A percentile compares a stretch with the other conserved stretches of the same genome.
Conservation (phyloP, 2,113 vertebrate genomes). For the Platichthys stellatus region DNA sequence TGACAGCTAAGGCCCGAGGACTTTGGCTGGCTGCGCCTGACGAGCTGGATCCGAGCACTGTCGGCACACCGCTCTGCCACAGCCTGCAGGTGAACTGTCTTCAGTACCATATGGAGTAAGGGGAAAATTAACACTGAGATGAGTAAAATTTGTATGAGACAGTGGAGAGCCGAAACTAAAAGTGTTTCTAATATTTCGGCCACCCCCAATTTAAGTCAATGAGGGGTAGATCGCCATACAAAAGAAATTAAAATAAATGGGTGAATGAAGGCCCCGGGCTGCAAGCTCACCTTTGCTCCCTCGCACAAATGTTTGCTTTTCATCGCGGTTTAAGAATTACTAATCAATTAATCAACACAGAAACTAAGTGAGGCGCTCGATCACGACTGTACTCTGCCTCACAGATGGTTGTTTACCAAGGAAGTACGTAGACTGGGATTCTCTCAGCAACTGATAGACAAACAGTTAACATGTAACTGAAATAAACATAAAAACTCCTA, state of each 20-base stretch:
- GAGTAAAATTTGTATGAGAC: slow-evolving; percentile 87
- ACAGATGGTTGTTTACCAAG: not conserved
- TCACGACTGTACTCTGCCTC: not conserved
- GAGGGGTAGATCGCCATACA: not conserved
- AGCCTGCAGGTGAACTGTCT: slow-evolving; percentile 99
- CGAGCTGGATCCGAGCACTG: slow-evolving; percentile 76
- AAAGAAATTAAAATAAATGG: slow-evolving; percentile 87
- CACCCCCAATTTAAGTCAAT: not conserved
- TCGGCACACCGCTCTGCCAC: slow-evolving; percentile 85
- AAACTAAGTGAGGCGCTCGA: not conserved
- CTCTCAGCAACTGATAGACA: not conserved
- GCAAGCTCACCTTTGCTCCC: slow-evolving; percentile 48
- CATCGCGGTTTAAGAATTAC: not conserved
- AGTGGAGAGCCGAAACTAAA: slow-evolving; percentile 68
- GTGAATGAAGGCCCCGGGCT: slow-evolving; percentile 86
- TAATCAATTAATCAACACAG: not conserved
- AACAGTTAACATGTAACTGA: not conserved
- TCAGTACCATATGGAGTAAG: slow-evolving; percentile 98
- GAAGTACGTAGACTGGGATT: not conserved
- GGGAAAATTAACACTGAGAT: slow-evolving; percentile 98
- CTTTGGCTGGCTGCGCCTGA: slow-evolving; percentile 88
- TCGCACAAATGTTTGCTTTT: not conserved
- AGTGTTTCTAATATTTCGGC: slow-evolving; percentile 24
- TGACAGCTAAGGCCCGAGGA: slow-evolving; percentile 97
- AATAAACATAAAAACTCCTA: not conserved